Evolutionary conservation across 2,888 invertebrate genomes (phyloP).

Genomic region (Scaptomyza parva): DNA sequence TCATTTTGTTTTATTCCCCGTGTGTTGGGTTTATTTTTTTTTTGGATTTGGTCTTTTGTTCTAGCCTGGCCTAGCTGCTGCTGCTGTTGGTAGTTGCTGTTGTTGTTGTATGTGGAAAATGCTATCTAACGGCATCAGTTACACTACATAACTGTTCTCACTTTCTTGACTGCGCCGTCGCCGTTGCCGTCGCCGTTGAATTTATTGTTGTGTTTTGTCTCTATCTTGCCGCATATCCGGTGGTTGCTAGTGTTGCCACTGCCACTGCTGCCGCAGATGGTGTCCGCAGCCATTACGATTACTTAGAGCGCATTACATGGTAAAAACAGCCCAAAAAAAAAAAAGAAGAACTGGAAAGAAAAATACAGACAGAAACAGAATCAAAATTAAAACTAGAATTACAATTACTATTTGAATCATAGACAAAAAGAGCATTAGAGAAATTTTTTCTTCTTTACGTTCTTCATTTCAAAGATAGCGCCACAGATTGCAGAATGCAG

Average conservation of each 20-base stretch:
- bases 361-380: constrained; percentile 25
- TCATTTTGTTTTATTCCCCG: constrained; percentile 16
- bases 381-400: constrained; percentile 25
- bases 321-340: constrained; percentile 15
- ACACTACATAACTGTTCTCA: constrained; percentile 81
- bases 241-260: too few relatives aligned
- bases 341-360: constrained; percentile 4
- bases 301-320: constrained; percentile 48
- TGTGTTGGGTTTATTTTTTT: too few relatives aligned
- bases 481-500: constrained; percentile 27
- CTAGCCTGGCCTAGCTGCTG: constrained; percentile 42
- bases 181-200: constrained; percentile 27
- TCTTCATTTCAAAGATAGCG: constrained; percentile 17
- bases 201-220: constrained; percentile 62
- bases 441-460: neutral
- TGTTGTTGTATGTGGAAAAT: constrained; percentile 67
- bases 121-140: constrained; percentile 80
- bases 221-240: constrained; percentile 72
- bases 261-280: constrained; percentile 61
- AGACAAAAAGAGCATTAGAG: constrained; percentile 3
- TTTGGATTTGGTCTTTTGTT: constrained; percentile 59
- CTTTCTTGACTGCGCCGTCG: constrained; percentile 68
- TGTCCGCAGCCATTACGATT: constrained; percentile 57
- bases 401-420: constrained; percentile 25
- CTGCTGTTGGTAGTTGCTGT: too few relatives aligned